Evolutionary conservation across 2,888 invertebrate genomes (phyloP), one percentile per base, ranked within the genome.

Genomic region (Ennomos erosarius): DNA sequence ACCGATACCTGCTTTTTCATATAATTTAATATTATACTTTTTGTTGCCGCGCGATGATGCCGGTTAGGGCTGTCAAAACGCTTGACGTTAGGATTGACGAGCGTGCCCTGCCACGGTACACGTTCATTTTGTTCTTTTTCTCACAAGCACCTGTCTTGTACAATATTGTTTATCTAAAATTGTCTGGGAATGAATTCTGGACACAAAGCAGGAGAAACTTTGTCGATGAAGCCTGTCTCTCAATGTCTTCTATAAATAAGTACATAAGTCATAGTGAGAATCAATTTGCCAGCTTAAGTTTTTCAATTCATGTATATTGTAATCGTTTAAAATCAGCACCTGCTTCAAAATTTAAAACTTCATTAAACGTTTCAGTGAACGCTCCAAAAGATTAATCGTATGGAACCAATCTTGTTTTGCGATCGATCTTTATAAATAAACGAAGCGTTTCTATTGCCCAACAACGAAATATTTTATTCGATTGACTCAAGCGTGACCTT

Each of bases 71-170:
- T 91, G 91, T 92, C 91, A 91, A 86, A 90, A 85, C 76, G 80
- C 81, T 78, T 90, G 91, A 91, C 90, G 86, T 82, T 71, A 79
- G 83, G 89, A 91, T 90, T 91, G 91, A 92, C 91, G 90, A 90
- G 87, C 88, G 84, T 81, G 77, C 78, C 81, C 72, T 78, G 81
- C 70, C 78, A 67, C 71, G 66, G 69, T 72, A 69, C 62, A 59
- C 68, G 71, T 74, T 75, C 26, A 81, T 87, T 88, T 89, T 88
- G 78, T 85, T 82, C 79, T 82, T 85, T 81, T 90, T 88, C 76
- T 45, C 37, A 50, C 73, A 66, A 71, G 74, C 85, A 86, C 84
- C 85, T 88, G 87, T 78, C 82, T 81, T 76, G 82, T 82, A 84
- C 83, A 79, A 81, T 82, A 86, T 84, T 84, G 84, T 84, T 67